Percentiles rank a stretch among this genome's conserved stretches.
Evolutionary conservation across 2,888 invertebrate species (phyloP).

Genomic region (Epirrhoe alternata): DNA sequence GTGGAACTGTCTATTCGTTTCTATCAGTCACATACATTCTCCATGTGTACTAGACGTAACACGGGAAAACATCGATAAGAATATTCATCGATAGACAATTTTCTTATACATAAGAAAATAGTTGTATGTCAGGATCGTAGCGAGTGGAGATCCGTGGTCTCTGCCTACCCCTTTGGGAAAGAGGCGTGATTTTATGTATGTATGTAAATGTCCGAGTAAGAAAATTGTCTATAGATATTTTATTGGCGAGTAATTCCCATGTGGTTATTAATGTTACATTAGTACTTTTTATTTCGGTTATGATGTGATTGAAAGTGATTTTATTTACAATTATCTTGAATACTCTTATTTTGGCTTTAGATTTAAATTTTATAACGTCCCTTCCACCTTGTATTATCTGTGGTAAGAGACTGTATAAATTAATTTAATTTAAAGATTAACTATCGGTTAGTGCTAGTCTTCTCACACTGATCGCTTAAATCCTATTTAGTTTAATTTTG

Average conservation of each 20-base stretch:
- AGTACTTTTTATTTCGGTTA: background rate
- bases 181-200: too few species aligned
- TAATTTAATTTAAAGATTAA: constrained; percentile 16
- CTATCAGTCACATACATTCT: background rate
- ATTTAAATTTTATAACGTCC: constrained; percentile 9
- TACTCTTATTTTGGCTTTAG: constrained; percentile 32
- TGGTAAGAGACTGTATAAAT: background rate
- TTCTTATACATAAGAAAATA: too few species aligned
- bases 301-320: constrained; percentile 12
- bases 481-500: constrained; percentile 59
- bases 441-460: constrained; percentile 52
- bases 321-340: constrained; percentile 32
- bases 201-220: too few species aligned
- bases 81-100: too few species aligned
- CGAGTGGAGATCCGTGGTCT: too few species aligned
- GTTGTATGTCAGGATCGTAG: too few species aligned
- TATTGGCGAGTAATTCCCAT: too few species aligned
- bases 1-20: constrained; percentile 32
- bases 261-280: too few species aligned
- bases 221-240: too few species aligned
- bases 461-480: constrained; percentile 40
- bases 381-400: background rate
- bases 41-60: too few species aligned
- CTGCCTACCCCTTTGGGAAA: too few species aligned
- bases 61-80: too few species aligned